Percentiles rank a stretch among this genome's conserved stretches.
Conservation (phyloP, 2,888 invertebrate genomes). For the Phasia obesa region DNA sequence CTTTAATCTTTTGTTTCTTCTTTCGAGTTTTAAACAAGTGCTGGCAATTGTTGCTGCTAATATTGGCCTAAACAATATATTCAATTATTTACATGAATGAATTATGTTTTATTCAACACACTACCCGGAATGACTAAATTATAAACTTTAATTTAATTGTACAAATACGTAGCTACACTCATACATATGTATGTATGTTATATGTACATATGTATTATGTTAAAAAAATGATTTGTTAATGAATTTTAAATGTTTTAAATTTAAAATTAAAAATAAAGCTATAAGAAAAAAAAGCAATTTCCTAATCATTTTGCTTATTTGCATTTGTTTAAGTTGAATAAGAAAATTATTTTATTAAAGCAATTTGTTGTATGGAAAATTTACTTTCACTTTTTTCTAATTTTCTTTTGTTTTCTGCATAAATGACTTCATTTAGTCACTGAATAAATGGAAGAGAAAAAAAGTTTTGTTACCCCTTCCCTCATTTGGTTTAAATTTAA, state of each 20-base stretch:
- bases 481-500: constrained; percentile 51
- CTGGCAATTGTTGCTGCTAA: too few species aligned
- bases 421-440: constrained; percentile 19
- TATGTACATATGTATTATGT: neutral
- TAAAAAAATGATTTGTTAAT: constrained; percentile 43
- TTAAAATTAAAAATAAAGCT: constrained; percentile 25
- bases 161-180: neutral
- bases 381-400: constrained; percentile 56
- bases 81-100: too few species aligned
- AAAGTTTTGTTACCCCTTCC: neutral
- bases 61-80: too few species aligned
- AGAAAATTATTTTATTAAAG: constrained; percentile 51
- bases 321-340: constrained; percentile 38
- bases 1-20: too few species aligned
- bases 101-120: neutral
- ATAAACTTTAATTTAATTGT: constrained; percentile 15
- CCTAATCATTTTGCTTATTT: neutral
- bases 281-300: constrained; percentile 16
- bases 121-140: neutral
- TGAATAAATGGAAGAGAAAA: constrained; percentile 1
- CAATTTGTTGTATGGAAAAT: constrained; percentile 38
- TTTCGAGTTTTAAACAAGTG: too few species aligned
- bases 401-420: constrained; percentile 61
- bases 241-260: constrained; percentile 34
- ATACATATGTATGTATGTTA: neutral